A percentile compares a stretch with the other conserved stretches of the same genome.
Conservation (phyloP, 2,888 invertebrate genomes). For the Leucozona laternaria region DNA sequence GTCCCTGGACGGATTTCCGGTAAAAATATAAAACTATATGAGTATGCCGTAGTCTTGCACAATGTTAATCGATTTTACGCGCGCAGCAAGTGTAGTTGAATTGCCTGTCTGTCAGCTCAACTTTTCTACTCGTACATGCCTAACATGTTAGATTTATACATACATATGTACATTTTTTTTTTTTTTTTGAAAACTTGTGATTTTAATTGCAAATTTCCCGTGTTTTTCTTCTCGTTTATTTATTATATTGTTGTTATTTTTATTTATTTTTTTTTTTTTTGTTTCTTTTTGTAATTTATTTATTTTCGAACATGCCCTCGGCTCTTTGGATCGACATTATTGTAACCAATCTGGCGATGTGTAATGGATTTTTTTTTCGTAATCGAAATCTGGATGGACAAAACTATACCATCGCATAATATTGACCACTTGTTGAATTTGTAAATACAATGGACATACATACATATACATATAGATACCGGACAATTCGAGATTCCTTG, state of each 20-base stretch:
- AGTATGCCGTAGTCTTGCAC: conserved; percentile 26
- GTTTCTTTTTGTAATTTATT: conserved; percentile 42
- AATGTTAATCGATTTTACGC: conserved; percentile 59
- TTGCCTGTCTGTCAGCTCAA: not conserved
- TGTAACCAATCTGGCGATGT: conserved; percentile 42
- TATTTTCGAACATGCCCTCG: conserved; percentile 40
- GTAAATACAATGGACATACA: not conserved
- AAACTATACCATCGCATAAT: conserved; percentile 27
- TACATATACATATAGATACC: conserved; percentile 80
- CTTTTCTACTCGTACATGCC: not conserved
- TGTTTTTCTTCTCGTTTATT: conserved; percentile 33
- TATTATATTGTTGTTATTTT: conserved; percentile 14
- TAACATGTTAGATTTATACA: conserved; percentile 23
- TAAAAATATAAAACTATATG: conserved; percentile 84
- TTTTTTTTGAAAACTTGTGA: conserved; percentile 34
- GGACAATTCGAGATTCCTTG: conserved; percentile 89
- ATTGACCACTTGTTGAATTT: conserved; percentile 68
- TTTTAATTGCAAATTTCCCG: conserved; percentile 64
- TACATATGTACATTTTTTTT: not conserved
- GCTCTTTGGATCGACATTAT: conserved; percentile 39
- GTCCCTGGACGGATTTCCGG: conserved; percentile 94
- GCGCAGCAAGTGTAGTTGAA: not conserved
- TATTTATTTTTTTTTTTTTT: conserved; percentile 12
- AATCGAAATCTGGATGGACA: conserved; percentile 25
- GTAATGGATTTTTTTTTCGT: conserved; percentile 30